Evolutionary conservation across 1,140 invertebrate species (phyloP), one percentile per base, ranked within the genome.

Genomic region (Euwallacea similis): DNA sequence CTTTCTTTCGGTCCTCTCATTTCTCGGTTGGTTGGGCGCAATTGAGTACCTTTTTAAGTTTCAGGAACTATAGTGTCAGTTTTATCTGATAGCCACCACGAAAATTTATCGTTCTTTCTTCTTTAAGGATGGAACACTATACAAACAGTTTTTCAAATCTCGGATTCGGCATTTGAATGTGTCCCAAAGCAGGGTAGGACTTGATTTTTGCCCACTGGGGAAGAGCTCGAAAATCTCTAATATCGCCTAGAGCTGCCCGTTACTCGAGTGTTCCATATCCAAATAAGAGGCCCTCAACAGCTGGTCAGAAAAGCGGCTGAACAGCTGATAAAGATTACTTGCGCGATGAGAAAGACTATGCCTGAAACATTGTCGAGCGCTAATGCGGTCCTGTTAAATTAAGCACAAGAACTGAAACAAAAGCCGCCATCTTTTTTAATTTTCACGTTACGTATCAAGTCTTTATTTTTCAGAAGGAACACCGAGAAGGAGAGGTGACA

Each of bases 1-100:
- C 76, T 80, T 78, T 80, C 78, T 78, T 74, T 74, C 16, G 76
- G 73, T 76, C 73, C 74, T 75, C 78, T 79, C 77, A 80, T 80
- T 80, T 80, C 78, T 78, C 77, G 78, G 75, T 77, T 77, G 77
- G 78, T 77, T 77, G 79, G 76, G 71, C 74, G 75, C 79, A 75
- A 78, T 79, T 74, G 76, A 78, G 77, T 78, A 78, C 74, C 76
- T 79, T 79, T 79, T 79, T 77, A 78, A 79, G 75, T 79, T 78
- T 77, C 75, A 72, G 77, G 77, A 80, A 80, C 78, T 78, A 80
- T 76, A 77, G 74, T 79, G 78, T 79, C 78, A 77, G 69, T 76
- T 76, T 77, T 78, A 79, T 79, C 78, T 76, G 78, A 79, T 79
- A 73, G 72, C 73, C 71, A 73, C 56, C 73, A 72, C 74, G 42